phyloP scores from a whole-genome alignment of 1,140 invertebrate genomes.

The Camponotus vicinus region DNA sequence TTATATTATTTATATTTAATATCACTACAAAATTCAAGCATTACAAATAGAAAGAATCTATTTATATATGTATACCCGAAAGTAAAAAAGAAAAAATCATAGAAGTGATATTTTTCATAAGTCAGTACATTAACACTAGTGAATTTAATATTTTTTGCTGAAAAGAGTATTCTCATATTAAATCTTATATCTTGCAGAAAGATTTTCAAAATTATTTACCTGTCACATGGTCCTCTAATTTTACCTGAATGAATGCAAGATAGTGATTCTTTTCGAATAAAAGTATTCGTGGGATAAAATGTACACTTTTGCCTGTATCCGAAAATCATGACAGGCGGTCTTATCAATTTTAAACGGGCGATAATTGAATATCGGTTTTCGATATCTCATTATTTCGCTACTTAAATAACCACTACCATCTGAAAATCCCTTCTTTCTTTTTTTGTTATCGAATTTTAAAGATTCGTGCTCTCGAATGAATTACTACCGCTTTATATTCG shows the following conservation, averaged over 20 bases:
- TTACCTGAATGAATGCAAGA: background rate
- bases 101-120: no score
- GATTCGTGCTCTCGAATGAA: background rate
- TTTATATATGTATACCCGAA: no score
- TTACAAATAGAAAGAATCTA: no score
- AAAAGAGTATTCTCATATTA: background rate
- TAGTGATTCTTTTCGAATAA: background rate
- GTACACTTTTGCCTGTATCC: slow-evolving; percentile 30
- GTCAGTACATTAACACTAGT: background rate
- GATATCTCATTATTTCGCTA: slow-evolving; percentile 63
- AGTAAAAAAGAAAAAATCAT: no score
- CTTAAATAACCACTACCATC: slow-evolving; percentile 47
- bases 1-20: no score
- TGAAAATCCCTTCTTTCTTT: slow-evolving; percentile 13
- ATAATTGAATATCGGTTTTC: slow-evolving; percentile 63
- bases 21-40: no score
- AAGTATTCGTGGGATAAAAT: slow-evolving; percentile 12
- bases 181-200: background rate
- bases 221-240: background rate
- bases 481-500: slow-evolving; percentile 10
- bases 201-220: background rate
- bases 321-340: slow-evolving; percentile 39
- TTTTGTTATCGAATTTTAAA: slow-evolving; percentile 36
- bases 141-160: background rate
- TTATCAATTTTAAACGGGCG: slow-evolving; percentile 61